Conservation (phyloP, 30 jellyfish, hydroid and myxozoan genomes). For the Aurelia coerulea region DNA sequence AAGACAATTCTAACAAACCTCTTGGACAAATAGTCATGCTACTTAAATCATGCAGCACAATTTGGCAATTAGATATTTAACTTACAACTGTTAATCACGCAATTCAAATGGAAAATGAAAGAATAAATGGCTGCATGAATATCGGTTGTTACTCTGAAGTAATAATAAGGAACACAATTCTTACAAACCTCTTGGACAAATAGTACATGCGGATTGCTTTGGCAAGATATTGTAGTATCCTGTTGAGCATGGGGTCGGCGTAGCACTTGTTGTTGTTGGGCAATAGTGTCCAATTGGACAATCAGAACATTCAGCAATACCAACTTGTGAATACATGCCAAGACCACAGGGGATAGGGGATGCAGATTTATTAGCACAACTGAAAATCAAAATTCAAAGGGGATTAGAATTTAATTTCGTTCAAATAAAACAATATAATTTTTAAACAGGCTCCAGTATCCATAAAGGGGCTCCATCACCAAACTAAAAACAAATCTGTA, state of each 20-base stretch:
- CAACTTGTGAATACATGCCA: conserved; percentile 72
- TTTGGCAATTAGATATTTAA: too few relatives aligned
- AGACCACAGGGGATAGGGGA: conserved; percentile 76
- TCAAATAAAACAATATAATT: too few relatives aligned
- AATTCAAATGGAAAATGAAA: too few relatives aligned
- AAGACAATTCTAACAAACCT: too few relatives aligned
- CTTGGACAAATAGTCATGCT: too few relatives aligned
- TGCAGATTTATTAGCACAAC: conserved; percentile 70
- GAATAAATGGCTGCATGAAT: too few relatives aligned
- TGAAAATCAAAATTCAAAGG: conserved; percentile 16
- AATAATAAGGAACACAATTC: not conserved
- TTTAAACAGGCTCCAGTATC: too few relatives aligned
- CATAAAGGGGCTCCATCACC: too few relatives aligned
- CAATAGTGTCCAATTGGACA: conserved; percentile 88
- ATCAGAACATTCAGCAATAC: conserved; percentile 60
- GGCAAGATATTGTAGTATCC: conserved; percentile 66
- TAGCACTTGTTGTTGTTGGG: conserved; percentile 57
- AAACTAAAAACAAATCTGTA: too few relatives aligned
- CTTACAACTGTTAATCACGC: too few relatives aligned
- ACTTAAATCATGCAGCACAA: too few relatives aligned
- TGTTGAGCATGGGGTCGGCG: conserved; percentile 77
- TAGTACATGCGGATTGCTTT: conserved; percentile 57
- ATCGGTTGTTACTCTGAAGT: too few relatives aligned
- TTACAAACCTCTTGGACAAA: conserved; percentile 85
- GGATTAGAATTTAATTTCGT: not conserved